Conservation (phyloP, 1,140 invertebrate genomes). For the Popillia japonica region DNA sequence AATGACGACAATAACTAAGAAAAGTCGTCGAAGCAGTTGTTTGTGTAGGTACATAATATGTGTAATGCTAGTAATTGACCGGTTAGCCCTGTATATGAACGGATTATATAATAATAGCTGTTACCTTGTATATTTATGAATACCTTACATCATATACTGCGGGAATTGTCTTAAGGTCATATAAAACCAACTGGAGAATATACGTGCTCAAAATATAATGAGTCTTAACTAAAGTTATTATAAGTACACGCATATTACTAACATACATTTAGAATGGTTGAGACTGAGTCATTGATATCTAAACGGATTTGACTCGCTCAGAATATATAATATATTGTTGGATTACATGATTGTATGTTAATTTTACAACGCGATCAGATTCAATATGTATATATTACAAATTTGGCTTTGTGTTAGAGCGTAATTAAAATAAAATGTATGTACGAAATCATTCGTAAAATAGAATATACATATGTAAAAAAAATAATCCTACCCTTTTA, state of each 20-base stretch:
- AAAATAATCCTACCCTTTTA: no score
- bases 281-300: no score
- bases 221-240: not conserved
- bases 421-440: not conserved
- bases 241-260: conserved; percentile 3
- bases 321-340: not conserved
- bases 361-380: not conserved
- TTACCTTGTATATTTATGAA: not conserved
- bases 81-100: not conserved
- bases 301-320: no score
- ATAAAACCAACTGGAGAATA: not conserved
- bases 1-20: not conserved
- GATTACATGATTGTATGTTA: not conserved
- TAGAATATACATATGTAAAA: no score
- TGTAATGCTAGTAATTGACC: no score
- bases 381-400: not conserved
- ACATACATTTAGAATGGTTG: not conserved
- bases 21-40: not conserved
- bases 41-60: not conserved
- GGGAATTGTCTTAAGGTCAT: conserved; percentile 5
- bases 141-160: not conserved
- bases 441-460: not conserved
- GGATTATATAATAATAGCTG: not conserved
- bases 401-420: no score
- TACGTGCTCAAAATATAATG: not conserved